Evolutionary conservation across 2,888 invertebrate species (phyloP), one percentile per base, ranked within the genome.

Genomic region (Didymodactylos carnosus): DNA sequence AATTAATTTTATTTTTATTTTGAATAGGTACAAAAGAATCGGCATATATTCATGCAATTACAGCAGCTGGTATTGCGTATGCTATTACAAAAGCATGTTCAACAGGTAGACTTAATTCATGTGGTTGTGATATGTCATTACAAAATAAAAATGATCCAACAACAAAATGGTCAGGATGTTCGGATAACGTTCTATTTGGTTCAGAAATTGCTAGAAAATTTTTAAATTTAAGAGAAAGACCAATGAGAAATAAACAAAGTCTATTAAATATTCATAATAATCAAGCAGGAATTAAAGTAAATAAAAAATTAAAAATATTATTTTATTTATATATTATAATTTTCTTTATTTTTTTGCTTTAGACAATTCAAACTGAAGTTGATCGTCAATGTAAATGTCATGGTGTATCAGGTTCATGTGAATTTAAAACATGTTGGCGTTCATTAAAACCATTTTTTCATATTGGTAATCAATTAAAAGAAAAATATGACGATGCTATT

Each of bases 221-320:
- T 83, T 88, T 91, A 46, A 92, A 93, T 80, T 87, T 90, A 2
- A 88, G 87, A 78, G 92, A 92, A 84, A 88, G 89, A 79, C 86
- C 86, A 72, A 87, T 29, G 29, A 51, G 29, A 27, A 51, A 51
- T 51, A 25, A 29, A 51, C 87, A 88, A 72, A 90, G 90, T 2
- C 85, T 92, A 71, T 91, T 93, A 89, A 92, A 92, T 83, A 86
- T 91, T 43, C 93, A 93, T 84, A 93, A 93, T 82, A 92, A 92
- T 80, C 91, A 92, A 81, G 93, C 92, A 75, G 93, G 93, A 75
- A 86, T 93, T 83, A 87, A 91, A 85, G 91, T 91, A 84, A 83
- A 86, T 76, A 14, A 19, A n/a, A 27, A 23, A 25, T 35, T 19
- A 3, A n/a, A 71, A 14, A 6, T 23, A 11, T 79, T 29, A n/a